These are phyloP conservation scores for Enteromius treurensis DNA, from an alignment of 2,797 vertebrate species.

Conservation along the genomic window DNA sequence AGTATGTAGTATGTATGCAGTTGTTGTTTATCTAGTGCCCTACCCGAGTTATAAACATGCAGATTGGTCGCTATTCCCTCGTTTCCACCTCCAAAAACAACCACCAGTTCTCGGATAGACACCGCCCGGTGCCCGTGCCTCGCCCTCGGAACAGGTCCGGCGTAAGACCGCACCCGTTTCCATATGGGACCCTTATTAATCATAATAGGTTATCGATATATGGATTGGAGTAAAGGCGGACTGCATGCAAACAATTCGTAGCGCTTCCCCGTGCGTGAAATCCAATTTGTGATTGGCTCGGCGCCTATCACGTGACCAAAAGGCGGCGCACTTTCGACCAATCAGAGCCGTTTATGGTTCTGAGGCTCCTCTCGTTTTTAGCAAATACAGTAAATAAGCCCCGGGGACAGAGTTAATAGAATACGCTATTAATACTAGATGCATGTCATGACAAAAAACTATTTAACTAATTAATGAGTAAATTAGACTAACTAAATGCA, in stretches of 20 bases:
- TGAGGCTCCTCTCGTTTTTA: background rate
- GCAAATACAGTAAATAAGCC: background rate
- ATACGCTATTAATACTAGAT: background rate
- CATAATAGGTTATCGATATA: constrained; percentile 42
- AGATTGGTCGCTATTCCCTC: constrained; percentile 94
- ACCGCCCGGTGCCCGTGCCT: constrained; percentile 95
- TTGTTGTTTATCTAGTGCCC: background rate
- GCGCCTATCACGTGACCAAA: background rate
- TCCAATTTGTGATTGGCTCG: background rate
- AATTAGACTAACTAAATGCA: background rate
- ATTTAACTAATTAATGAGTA: background rate
- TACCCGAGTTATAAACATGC: constrained; percentile 96
- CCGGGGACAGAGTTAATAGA: background rate
- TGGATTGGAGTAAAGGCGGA: background rate
- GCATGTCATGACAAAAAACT: too few species aligned
- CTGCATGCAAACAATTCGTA: background rate
- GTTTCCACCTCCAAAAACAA: constrained; percentile 96
- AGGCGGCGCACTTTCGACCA: background rate
- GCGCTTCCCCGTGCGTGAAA: background rate
- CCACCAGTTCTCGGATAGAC: constrained; percentile 89
- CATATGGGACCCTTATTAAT: constrained; percentile 72
- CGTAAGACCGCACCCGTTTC: constrained; percentile 86
- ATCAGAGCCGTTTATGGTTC: background rate
- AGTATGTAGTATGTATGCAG: background rate
- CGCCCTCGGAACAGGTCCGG: constrained; percentile 88